Conservation (phyloP, 2,888 invertebrate genomes). For the Chrysolina americana region DNA sequence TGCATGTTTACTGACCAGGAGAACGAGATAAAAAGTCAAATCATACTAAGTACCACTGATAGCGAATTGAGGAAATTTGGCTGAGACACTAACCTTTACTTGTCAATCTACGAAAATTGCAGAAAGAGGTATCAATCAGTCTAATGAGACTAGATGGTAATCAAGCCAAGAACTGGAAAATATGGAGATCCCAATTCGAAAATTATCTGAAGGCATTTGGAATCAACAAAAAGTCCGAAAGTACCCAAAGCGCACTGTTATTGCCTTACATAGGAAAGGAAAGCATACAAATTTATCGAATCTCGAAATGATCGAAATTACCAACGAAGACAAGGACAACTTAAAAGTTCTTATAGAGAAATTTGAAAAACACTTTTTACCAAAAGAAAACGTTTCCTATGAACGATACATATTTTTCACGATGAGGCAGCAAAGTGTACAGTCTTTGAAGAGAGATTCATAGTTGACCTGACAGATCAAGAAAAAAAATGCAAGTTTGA, state of each 20-base stretch:
- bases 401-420: slow-evolving; percentile 50
- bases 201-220: slow-evolving; percentile 50
- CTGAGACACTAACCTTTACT: too few species aligned
- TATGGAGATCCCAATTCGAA: slow-evolving; percentile 47
- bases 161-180: too few species aligned
- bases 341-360: too few species aligned
- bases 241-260: slow-evolving; percentile 51
- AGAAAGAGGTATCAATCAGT: slow-evolving; percentile 11
- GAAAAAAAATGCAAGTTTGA: slow-evolving; percentile 23
- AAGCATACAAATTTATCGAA: slow-evolving; percentile 49
- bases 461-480: slow-evolving; percentile 23
- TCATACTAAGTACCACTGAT: too few species aligned
- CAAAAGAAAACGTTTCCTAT: slow-evolving; percentile 46
- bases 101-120: too few species aligned
- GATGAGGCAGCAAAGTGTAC: slow-evolving; percentile 25
- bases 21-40: too few species aligned
- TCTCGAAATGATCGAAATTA: slow-evolving; percentile 49
- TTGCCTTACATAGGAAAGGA: slow-evolving; percentile 55
- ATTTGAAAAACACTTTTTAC: too few species aligned
- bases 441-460: slow-evolving; percentile 25
- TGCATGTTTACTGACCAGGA: too few species aligned
- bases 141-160: slow-evolving; percentile 13
- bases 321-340: slow-evolving; percentile 41
- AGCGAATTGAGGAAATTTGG: too few species aligned
- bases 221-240: slow-evolving; percentile 49